Evolutionary conservation across 2,113 vertebrate genomes (phyloP).

Genomic region (Echinops telfairi): DNA sequence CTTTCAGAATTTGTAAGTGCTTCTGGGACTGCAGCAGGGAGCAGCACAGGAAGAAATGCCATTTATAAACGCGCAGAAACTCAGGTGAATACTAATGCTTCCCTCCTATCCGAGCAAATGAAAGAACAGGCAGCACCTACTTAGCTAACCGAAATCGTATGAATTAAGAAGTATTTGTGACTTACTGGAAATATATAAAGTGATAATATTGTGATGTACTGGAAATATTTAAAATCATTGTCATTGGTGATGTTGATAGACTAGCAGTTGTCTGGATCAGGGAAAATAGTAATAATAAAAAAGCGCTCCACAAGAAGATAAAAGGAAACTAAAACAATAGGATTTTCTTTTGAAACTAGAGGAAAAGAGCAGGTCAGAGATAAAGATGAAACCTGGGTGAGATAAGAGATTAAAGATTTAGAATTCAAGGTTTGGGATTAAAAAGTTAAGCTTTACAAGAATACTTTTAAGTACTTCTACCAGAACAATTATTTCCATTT

Average conservation of each 20-base stretch:
- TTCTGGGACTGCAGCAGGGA: slow-evolving; percentile 69
- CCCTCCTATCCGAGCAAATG: slow-evolving; percentile 37
- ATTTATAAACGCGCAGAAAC: slow-evolving; percentile 73
- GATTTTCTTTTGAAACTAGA: neutral
- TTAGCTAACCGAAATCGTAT: neutral
- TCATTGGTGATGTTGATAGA: neutral
- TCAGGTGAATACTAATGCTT: slow-evolving; percentile 64
- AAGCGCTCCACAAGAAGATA: neutral
- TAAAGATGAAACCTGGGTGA: neutral
- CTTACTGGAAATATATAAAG: slow-evolving; percentile 1
- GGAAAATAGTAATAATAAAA: neutral
- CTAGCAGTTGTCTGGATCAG: neutral
- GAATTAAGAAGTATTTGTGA: slow-evolving; percentile 40
- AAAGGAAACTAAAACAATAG: neutral
- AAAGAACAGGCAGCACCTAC: neutral
- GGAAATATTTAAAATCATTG: slow-evolving; percentile 17
- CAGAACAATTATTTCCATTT: neutral
- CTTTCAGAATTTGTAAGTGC: slow-evolving; percentile 78
- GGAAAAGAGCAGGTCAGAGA: neutral
- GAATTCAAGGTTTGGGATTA: neutral
- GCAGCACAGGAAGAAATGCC: slow-evolving; percentile 52
- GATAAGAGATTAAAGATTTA: neutral
- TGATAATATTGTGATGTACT: too few species aligned
- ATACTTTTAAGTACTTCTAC: neutral
- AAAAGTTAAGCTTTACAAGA: slow-evolving; percentile 10